phyloP scores from a whole-genome alignment of 2,888 invertebrate species.

The Iselma pallidipennis region DNA sequence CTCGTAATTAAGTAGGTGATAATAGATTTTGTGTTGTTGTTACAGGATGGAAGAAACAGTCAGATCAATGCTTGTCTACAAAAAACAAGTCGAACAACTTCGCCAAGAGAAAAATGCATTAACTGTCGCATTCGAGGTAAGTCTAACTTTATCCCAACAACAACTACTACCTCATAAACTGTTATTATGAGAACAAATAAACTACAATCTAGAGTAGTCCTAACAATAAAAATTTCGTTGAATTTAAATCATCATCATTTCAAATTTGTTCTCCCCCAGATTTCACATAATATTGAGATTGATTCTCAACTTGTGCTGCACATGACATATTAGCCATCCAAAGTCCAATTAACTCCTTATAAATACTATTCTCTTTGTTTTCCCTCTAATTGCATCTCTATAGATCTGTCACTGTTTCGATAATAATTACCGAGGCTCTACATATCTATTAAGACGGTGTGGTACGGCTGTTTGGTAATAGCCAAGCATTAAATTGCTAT shows the following conservation, averaged over 20 bases:
- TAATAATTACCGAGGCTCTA: too few relatives aligned
- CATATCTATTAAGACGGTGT: slow-evolving; percentile 36
- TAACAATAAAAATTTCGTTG: background rate
- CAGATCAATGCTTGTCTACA: slow-evolving; percentile 73
- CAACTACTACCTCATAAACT: background rate
- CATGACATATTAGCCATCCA: background rate
- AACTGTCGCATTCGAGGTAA: slow-evolving; percentile 74
- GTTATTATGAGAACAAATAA: background rate
- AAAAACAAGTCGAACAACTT: slow-evolving; percentile 73
- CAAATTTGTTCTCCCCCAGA: too few relatives aligned
- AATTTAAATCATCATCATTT: background rate
- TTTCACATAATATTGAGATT: too few relatives aligned
- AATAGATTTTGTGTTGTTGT: slow-evolving; percentile 45
- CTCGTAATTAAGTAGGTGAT: too few relatives aligned
- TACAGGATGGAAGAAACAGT: slow-evolving; percentile 79
- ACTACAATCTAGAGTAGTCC: background rate
- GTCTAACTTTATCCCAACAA: too few relatives aligned
- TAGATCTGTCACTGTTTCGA: slow-evolving; percentile 5
- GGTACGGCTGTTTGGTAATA: slow-evolving; percentile 34
- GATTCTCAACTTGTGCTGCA: too few relatives aligned
- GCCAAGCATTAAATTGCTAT: slow-evolving; percentile 40
- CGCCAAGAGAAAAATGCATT: slow-evolving; percentile 74
- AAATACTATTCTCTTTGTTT: background rate
- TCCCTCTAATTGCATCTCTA: background rate
- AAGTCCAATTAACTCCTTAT: background rate